Base-by-base conservation (phyloP, 2,888 invertebrate species). In the Flexamia atlantica region DNA sequence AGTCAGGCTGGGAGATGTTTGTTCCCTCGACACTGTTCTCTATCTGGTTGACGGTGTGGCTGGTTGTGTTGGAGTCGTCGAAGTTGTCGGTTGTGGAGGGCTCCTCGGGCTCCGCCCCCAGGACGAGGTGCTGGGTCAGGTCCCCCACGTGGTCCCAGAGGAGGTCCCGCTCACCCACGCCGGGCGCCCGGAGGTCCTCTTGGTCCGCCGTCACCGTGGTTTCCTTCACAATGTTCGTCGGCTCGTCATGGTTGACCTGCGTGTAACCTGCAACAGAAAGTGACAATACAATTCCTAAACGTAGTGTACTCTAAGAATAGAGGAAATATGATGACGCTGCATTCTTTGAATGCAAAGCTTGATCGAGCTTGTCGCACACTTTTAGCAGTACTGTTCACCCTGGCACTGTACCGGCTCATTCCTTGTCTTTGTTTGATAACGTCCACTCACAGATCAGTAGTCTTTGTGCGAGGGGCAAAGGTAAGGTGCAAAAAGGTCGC, bases 241-340 rank as follows among this genome's bases (percentile, higher is more conserved):
- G 87, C 81, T 87, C 87, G 28, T 87, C 87, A 57, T 87, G 87
- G 80, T 87, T 87, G 28, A 87, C 79, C 72, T 87, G 87, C 4
- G 87, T 87, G 84, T 87, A 87, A 57, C 86, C 86, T 23, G 86
- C 85, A 84, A 87, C 87, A 42, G 17, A 40, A 40, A 9, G 40
- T 12, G n/a, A 5, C 40, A 40, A 40, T 40, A n/a, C n/a, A n/a
- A n/a, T n/a, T n/a, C n/a, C n/a, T n/a, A n/a, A n/a, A n/a, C n/a
- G n/a, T n/a, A n/a, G n/a, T n/a, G n/a, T n/a, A n/a, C n/a, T n/a
- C n/a, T n/a, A n/a, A n/a, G n/a, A n/a, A n/a, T n/a, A n/a, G n/a
- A n/a, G n/a, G n/a, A n/a, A n/a, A n/a, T n/a, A n/a, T n/a, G n/a
- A n/a, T n/a, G n/a, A n/a, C n/a, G n/a, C n/a, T n/a, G n/a, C n/a